These are phyloP conservation scores for Harpagoxenus sublaevis DNA, from an alignment of 2,888 invertebrate species.

Conservation along the genomic window DNA sequence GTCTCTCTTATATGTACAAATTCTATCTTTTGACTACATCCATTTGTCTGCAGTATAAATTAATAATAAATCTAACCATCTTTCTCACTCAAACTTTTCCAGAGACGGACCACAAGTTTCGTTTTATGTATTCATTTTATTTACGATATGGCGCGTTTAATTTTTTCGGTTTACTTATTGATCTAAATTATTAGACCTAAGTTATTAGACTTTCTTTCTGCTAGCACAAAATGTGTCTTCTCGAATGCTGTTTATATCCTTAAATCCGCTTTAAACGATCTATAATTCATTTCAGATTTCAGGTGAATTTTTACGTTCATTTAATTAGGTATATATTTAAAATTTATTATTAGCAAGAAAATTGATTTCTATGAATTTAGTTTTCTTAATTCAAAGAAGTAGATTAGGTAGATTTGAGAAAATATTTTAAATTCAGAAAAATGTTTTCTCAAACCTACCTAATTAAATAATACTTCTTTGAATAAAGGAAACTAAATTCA, in stretches of 20 bases:
- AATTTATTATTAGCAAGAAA: too few relatives aligned
- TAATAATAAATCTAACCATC: conserved; percentile 52
- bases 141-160: background rate
- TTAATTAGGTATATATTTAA: background rate
- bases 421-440: too few relatives aligned
- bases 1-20: conserved; percentile 55
- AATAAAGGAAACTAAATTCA: too few relatives aligned
- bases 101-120: conserved; percentile 43
- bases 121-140: background rate
- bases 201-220: background rate
- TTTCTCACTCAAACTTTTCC: conserved; percentile 67
- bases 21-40: conserved; percentile 30
- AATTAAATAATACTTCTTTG: too few relatives aligned
- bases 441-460: too few relatives aligned
- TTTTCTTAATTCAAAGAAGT: too few relatives aligned
- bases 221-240: background rate
- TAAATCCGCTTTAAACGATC: background rate
- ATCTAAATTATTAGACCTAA: background rate
- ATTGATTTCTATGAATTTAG: too few relatives aligned
- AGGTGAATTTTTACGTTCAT: background rate
- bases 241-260: background rate
- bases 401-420: too few relatives aligned
- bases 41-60: conserved; percentile 36
- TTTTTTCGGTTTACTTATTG: background rate
- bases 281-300: background rate